These are phyloP conservation scores for Cydia fagiglandana DNA, from an alignment of 1,140 invertebrate genomes.

Conservation along the genomic window DNA sequence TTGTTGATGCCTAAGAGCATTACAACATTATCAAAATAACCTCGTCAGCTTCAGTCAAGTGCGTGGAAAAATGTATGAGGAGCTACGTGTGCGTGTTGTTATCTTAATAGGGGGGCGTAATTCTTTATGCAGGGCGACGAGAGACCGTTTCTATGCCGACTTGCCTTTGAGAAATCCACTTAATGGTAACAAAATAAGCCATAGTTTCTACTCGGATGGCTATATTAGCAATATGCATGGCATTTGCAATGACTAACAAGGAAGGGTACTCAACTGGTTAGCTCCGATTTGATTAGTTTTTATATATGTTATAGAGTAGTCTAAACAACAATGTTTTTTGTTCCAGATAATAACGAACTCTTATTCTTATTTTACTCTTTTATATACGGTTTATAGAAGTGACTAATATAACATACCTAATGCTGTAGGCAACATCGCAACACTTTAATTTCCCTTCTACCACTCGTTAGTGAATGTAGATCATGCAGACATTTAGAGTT, in stretches of 20 bases:
- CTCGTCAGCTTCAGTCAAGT: conserved; percentile 14
- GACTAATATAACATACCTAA: conserved; percentile 39
- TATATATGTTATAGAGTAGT: too few species aligned
- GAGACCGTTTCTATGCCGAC: conserved; percentile 3
- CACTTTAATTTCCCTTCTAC: too few species aligned
- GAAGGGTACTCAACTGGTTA: too few species aligned
- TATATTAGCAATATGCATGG: background rate
- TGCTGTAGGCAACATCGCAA: background rate
- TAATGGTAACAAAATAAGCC: background rate
- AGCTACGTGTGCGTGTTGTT: conserved; percentile 20
- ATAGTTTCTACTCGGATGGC: background rate
- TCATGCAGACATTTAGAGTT: too few species aligned
- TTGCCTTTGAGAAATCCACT: conserved; percentile 7
- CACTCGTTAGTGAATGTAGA: too few species aligned
- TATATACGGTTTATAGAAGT: conserved; percentile 57
- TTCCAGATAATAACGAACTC: conserved; percentile 67
- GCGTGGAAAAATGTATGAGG: background rate
- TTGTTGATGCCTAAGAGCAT: background rate
- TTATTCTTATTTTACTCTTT: conserved; percentile 65
- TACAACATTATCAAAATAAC: conserved; percentile 17
- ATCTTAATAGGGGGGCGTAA: conserved; percentile 23
- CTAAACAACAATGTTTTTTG: conserved; percentile 41
- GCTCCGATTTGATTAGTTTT: too few species aligned
- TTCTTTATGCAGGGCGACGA: conserved; percentile 23
- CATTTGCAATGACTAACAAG: too few species aligned